Conservation (phyloP, 2,888 invertebrate genomes). For the Onchidella celtica region DNA sequence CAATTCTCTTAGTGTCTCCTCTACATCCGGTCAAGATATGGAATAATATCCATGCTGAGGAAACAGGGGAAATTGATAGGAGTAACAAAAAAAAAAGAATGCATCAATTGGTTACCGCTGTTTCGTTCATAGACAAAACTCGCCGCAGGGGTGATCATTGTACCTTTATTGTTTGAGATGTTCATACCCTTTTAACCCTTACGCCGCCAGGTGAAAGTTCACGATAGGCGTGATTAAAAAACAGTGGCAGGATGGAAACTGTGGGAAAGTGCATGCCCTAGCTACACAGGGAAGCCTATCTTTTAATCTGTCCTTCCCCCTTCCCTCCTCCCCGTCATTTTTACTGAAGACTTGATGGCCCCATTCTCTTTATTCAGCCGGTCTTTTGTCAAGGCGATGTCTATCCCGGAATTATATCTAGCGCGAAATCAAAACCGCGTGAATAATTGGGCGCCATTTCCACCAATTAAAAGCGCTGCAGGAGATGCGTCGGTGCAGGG, state of each 20-base stretch:
- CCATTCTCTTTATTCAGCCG: neutral
- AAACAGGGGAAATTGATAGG: too few relatives aligned
- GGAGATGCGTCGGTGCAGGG: neutral
- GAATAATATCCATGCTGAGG: too few relatives aligned
- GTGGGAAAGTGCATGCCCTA: neutral
- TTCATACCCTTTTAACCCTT: conserved; percentile 6
- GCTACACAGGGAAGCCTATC: neutral
- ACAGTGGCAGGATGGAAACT: neutral
- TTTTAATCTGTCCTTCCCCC: conserved; percentile 13
- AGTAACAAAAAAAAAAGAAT: too few relatives aligned
- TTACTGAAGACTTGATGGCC: neutral
- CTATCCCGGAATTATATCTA: conserved; percentile 24
- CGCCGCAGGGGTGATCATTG: too few relatives aligned
- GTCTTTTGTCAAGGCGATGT: conserved; percentile 3
- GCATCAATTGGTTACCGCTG: too few relatives aligned
- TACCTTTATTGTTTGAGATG: neutral
- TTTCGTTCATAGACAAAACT: too few relatives aligned
- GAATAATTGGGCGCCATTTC: conserved; percentile 31
- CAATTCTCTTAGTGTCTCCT: too few relatives aligned
- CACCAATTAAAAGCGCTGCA: conserved; percentile 24
- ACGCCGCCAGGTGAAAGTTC: conserved; percentile 16
- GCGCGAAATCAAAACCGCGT: conserved; percentile 29
- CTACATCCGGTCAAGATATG: too few relatives aligned
- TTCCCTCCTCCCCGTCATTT: neutral
- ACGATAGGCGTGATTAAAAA: neutral